phyloP scores from a whole-genome alignment of 2,797 vertebrate genomes.

The Podarcis siculus region DNA sequence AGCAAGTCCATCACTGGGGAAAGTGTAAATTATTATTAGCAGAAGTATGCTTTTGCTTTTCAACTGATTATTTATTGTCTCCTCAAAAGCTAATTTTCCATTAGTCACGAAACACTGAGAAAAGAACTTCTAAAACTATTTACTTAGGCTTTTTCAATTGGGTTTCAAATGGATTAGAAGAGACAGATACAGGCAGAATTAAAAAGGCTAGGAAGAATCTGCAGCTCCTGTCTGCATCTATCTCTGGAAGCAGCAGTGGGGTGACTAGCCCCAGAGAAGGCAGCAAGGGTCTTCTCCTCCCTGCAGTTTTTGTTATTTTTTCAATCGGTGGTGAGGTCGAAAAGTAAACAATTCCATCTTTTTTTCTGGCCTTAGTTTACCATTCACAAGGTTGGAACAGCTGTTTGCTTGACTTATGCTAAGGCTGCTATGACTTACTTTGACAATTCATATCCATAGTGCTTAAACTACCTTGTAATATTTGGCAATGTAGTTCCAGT shows the following conservation, averaged over 20 bases:
- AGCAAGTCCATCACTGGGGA: slow-evolving; percentile 6
- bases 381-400: background rate
- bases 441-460: background rate
- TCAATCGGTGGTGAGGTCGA: background rate
- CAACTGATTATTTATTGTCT: background rate
- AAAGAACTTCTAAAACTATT: background rate
- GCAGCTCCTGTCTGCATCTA: too few relatives aligned
- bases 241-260: background rate
- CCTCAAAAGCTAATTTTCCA: background rate
- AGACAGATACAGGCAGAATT: background rate
- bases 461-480: background rate
- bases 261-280: background rate
- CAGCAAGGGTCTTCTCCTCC: too few relatives aligned
- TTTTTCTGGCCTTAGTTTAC: background rate
- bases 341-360: background rate
- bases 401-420: background rate
- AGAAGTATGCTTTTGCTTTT: background rate
- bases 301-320: too few relatives aligned
- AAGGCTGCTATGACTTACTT: background rate
- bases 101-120: background rate
- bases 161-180: background rate
- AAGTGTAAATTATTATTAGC: background rate
- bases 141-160: background rate
- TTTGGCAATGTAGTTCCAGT: background rate
- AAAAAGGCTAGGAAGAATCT: background rate